phyloP scores from a whole-genome alignment of 2,113 vertebrate species.

The Oceanodroma tethys region DNA sequence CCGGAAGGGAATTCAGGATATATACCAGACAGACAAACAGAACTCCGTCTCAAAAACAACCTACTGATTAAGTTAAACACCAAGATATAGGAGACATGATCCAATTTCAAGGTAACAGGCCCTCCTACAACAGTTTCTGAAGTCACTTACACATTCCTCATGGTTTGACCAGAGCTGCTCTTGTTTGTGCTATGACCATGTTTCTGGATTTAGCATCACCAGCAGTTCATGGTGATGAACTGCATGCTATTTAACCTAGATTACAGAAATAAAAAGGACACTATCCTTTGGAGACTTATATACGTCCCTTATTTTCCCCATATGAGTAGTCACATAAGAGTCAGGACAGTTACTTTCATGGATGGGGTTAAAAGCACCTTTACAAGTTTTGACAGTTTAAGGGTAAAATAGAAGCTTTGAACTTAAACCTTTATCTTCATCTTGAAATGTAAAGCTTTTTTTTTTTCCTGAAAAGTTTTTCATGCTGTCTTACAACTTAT shows the following conservation, averaged over 20 bases:
- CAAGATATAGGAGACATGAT: neutral
- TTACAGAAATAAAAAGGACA: neutral
- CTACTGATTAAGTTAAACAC: neutral
- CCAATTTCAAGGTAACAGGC: neutral
- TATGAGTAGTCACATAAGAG: neutral
- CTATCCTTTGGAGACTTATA: neutral
- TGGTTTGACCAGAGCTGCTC: neutral
- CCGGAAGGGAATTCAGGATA: neutral
- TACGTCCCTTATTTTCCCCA: neutral
- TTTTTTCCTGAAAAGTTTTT: neutral
- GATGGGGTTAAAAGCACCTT: neutral
- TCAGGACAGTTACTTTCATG: neutral
- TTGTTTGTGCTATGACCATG: neutral
- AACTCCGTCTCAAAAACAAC: neutral
- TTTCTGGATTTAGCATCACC: neutral
- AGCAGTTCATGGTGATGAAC: neutral
- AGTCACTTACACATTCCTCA: neutral
- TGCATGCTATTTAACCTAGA: neutral
- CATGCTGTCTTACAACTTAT: neutral
- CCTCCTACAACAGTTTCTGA: neutral
- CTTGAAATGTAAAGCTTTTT: neutral
- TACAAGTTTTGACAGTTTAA: neutral
- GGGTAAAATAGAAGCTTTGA: neutral
- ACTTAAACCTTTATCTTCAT: neutral
- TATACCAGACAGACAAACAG: conserved; percentile 1